phyloP scores from a whole-genome alignment of 2,888 invertebrate species.

The Geophilus truncorum region DNA sequence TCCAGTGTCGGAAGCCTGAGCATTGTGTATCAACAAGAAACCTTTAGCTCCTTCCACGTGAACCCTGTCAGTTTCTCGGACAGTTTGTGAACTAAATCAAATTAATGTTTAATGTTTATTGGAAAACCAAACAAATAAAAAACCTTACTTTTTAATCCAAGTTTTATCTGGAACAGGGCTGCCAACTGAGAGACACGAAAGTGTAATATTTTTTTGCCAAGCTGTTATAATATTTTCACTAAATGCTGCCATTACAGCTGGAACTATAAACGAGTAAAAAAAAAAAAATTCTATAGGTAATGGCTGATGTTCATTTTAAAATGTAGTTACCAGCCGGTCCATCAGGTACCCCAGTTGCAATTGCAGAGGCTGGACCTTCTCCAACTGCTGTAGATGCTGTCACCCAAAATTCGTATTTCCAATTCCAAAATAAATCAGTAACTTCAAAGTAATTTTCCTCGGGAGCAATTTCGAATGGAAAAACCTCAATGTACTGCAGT shows the following conservation, averaged over 20 bases:
- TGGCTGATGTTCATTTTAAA: neutral
- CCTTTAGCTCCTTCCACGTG: constrained; percentile 41
- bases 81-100: constrained; percentile 2
- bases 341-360: constrained; percentile 65
- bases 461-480: constrained; percentile 29
- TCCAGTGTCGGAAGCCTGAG: constrained; percentile 76
- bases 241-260: constrained; percentile 84
- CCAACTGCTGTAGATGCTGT: constrained; percentile 76
- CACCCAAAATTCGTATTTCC: constrained; percentile 56
- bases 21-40: constrained; percentile 52
- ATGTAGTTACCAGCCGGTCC: constrained; percentile 28
- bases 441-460: constrained; percentile 15
- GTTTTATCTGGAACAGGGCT: constrained; percentile 68
- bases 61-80: constrained; percentile 22
- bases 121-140: too few species aligned
- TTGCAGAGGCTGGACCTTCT: constrained; percentile 73
- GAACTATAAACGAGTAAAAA: constrained; percentile 54
- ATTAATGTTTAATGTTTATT: neutral
- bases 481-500: constrained; percentile 22
- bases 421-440: constrained; percentile 31
- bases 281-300: neutral
- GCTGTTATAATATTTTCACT: constrained; percentile 57
- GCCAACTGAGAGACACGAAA: constrained; percentile 81
- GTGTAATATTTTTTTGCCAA: constrained; percentile 78
- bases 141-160: constrained; percentile 53